Evolutionary conservation across 64 coral and sea anemone species (phyloP).

Genomic region (Pocillopora damicornis): DNA sequence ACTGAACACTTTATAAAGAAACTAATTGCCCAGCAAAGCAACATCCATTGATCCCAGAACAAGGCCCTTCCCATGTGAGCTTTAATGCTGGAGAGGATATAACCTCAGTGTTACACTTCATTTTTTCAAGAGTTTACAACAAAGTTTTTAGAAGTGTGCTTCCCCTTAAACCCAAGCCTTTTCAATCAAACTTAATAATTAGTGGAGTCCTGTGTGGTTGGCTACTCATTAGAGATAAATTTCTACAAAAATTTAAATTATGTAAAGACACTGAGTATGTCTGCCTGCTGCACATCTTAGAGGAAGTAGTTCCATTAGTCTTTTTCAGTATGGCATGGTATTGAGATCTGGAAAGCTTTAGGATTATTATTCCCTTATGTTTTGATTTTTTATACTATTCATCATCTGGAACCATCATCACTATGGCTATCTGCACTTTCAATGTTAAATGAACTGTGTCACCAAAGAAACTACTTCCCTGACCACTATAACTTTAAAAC

Average conservation of each 20-base stretch:
- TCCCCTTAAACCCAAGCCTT: slow-evolving; percentile 64
- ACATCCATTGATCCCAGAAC: slow-evolving; percentile 54
- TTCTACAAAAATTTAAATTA: slow-evolving; percentile 56
- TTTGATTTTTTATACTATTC: slow-evolving; percentile 53
- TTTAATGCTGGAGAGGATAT: slow-evolving; percentile 65
- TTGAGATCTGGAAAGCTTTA: slow-evolving; percentile 56
- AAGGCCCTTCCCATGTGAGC: slow-evolving; percentile 71
- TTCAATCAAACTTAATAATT: slow-evolving; percentile 41
- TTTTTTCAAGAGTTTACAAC: slow-evolving; percentile 12
- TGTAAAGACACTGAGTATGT: slow-evolving; percentile 63
- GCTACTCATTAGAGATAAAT: slow-evolving; percentile 46
- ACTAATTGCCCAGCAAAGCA: slow-evolving; percentile 32
- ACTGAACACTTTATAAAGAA: slow-evolving; percentile 45
- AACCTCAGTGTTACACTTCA: slow-evolving; percentile 43
- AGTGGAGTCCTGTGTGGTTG: slow-evolving; percentile 52
- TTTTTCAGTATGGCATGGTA: slow-evolving; percentile 63
- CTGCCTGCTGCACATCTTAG: slow-evolving; percentile 45
- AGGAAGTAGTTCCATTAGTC: slow-evolving; percentile 63
- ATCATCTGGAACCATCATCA: slow-evolving; percentile 72
- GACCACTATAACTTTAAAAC: slow-evolving; percentile 50
- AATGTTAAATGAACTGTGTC: slow-evolving; percentile 67
- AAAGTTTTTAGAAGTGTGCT: slow-evolving; percentile 47
- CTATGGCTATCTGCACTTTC: slow-evolving; percentile 60
- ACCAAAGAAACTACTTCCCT: slow-evolving; percentile 46
- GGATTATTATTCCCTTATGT: slow-evolving; percentile 41